phyloP scores from a whole-genome alignment of 2,113 vertebrate species.

The Apodemus speciosus region DNA sequence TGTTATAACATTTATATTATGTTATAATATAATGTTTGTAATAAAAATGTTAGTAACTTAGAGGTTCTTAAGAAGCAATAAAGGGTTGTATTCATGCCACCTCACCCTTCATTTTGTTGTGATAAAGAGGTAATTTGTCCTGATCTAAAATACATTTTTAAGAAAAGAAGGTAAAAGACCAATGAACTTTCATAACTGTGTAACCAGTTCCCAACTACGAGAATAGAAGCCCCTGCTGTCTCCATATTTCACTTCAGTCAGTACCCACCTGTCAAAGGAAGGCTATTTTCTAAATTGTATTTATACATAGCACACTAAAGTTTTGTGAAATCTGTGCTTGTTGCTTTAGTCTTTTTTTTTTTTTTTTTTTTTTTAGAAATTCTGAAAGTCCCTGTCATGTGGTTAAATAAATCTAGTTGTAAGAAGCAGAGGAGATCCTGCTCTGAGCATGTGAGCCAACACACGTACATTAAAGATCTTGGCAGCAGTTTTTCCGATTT shows the following conservation, averaged over 20 bases:
- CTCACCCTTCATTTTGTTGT: not conserved
- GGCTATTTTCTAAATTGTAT: not conserved
- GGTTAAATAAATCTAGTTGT: not conserved
- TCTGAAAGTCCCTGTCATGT: not conserved
- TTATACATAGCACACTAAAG: not conserved
- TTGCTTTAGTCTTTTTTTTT: not conserved
- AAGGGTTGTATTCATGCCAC: not conserved
- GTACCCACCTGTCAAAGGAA: not conserved
- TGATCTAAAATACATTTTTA: not conserved
- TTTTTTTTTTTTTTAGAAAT: not conserved
- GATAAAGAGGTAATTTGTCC: not conserved
- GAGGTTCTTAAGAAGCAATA: not conserved
- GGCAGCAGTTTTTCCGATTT: not conserved
- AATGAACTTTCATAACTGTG: not conserved
- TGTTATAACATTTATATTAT: no score
- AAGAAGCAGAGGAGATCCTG: not conserved
- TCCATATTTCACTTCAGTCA: not conserved
- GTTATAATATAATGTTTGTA: no score
- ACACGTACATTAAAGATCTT: not conserved
- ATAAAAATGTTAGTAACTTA: not conserved
- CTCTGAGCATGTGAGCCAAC: not conserved
- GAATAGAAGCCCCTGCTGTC: not conserved
- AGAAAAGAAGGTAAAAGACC: not conserved
- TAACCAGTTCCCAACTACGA: not conserved
- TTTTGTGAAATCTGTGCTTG: not conserved